Conservation (phyloP, 1,140 invertebrate species). For the Dryas iulia region DNA sequence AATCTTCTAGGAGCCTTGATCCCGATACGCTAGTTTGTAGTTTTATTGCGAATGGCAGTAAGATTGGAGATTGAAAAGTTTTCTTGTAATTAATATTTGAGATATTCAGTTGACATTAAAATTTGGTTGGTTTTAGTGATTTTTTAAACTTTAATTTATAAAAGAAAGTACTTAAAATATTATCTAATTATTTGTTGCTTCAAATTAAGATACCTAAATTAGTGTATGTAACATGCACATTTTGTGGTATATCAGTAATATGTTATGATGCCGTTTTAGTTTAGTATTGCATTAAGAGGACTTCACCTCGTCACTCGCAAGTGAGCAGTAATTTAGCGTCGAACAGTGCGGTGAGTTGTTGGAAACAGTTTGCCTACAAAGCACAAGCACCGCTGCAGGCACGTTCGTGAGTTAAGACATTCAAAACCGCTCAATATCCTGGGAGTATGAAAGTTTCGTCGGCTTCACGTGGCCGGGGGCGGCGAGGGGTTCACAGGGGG, state of each 20-base stretch:
- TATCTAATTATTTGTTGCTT: too few species aligned
- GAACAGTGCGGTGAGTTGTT: slow-evolving; percentile 51
- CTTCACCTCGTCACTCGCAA: slow-evolving; percentile 28
- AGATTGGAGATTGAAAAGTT: background rate
- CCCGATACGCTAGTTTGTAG: slow-evolving; percentile 12
- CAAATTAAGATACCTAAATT: too few species aligned
- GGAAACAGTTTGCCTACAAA: slow-evolving; percentile 67
- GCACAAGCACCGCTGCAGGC: slow-evolving; percentile 54
- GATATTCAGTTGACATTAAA: background rate
- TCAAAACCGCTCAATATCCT: slow-evolving; percentile 80
- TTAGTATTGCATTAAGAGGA: slow-evolving; percentile 26
- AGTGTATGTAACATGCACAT: background rate
- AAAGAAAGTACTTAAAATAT: background rate
- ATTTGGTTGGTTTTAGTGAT: too few species aligned
- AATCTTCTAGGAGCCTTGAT: slow-evolving; percentile 35
- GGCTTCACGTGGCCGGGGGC: slow-evolving; percentile 73
- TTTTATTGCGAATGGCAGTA: slow-evolving; percentile 5
- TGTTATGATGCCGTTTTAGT: slow-evolving; percentile 20
- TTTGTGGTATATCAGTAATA: slow-evolving; percentile 11
- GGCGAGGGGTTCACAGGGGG: slow-evolving; percentile 76
- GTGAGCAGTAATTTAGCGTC: slow-evolving; percentile 44
- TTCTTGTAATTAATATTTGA: background rate
- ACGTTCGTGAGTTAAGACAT: slow-evolving; percentile 79
- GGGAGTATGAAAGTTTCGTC: slow-evolving; percentile 76
- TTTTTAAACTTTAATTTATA: too few species aligned